phyloP scores from a whole-genome alignment of 2,888 invertebrate genomes.

The Meteorus cinctellus region DNA sequence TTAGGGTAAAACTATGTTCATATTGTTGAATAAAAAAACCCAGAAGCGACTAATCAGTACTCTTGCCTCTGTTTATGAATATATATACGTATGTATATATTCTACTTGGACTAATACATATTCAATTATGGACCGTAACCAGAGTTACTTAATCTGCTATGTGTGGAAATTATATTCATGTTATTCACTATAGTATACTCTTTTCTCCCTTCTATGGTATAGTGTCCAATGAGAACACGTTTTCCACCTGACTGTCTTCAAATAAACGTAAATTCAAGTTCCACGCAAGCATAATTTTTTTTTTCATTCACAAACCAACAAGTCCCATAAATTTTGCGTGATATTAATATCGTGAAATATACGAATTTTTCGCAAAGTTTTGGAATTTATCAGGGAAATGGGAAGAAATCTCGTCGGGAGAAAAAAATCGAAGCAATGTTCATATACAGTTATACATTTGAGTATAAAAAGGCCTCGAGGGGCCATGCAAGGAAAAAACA shows the following conservation, averaged over 20 bases:
- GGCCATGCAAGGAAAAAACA: constrained; percentile 36
- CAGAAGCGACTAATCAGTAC: constrained; percentile 15
- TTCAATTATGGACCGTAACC: constrained; percentile 52
- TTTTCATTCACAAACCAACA: constrained; percentile 6
- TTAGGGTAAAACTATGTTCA: constrained; percentile 3
- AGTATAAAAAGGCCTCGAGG: constrained; percentile 25
- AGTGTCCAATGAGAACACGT: constrained; percentile 15
- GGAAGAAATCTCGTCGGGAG: constrained; percentile 27
- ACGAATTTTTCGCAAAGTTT: constrained; percentile 39
- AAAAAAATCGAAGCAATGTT: constrained; percentile 17
- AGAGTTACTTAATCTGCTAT: constrained; percentile 49
- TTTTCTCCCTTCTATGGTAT: constrained; percentile 1
- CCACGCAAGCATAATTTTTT: constrained; percentile 20
- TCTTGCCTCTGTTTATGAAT: neutral
- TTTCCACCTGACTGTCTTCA: constrained; percentile 10
- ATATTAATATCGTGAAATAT: constrained; percentile 37
- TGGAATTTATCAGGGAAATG: constrained; percentile 1
- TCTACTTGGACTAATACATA: constrained; percentile 51
- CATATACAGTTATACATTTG: constrained; percentile 19
- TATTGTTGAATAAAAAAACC: constrained; percentile 15
- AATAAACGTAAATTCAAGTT: constrained; percentile 4
- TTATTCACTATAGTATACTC: neutral
- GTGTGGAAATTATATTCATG: constrained; percentile 34
- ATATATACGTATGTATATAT: constrained; percentile 41
- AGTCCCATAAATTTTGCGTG: constrained; percentile 35